Evolutionary conservation across 2,888 invertebrate genomes (phyloP), one percentile per base, ranked within the genome.

Genomic region (Nebria brevicollis): DNA sequence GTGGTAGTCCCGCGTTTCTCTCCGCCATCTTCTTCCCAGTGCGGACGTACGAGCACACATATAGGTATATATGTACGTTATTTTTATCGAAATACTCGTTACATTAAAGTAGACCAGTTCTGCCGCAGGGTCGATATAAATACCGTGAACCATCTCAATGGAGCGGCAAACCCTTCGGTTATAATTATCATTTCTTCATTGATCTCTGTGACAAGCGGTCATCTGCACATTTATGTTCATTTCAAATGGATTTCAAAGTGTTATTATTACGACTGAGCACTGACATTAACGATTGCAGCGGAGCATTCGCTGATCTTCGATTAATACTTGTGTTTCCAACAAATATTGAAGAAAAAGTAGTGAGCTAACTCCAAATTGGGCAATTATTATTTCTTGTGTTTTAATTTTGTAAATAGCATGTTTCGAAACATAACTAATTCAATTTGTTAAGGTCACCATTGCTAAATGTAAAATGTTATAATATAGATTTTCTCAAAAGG

Each of bases 1-100:
- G 86, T 85, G 86, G 86, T 85, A 86, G 85, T 86, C 85, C 84
- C 41, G 77, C 76, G 65, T 66, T 68, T 41, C 41, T 26, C n/a
- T n/a, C 20, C 73, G 54, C 54, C 54, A 54, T 13, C 13, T 8
- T 54, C 54, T 54, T 13, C 54, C 11, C 13, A 54, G 13, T 54
- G 13, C 54, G 54, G 13, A 13, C 54, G 54, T 11, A 13, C 54
- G 54, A 54, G 54, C 54, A 54, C 34, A 11, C 78, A 72, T 72
- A 78, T 42, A 41, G 15, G 66, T 64, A 20, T n/a, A 20, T 20
- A 20, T 20, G 20, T 20, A 25, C 68, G 77, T 34, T 78, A 77
- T 78, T 78, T 78, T 78, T 78, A 78, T 78, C 66, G 41, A 43
- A 78, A 73, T 77, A 78, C 78, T 78, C 78, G 78, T 78, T 77